A percentile compares a stretch with the other conserved stretches of the same genome.
Evolutionary conservation across 2,888 invertebrate genomes (phyloP).

Genomic region (Pseudolycoriella hygida): DNA sequence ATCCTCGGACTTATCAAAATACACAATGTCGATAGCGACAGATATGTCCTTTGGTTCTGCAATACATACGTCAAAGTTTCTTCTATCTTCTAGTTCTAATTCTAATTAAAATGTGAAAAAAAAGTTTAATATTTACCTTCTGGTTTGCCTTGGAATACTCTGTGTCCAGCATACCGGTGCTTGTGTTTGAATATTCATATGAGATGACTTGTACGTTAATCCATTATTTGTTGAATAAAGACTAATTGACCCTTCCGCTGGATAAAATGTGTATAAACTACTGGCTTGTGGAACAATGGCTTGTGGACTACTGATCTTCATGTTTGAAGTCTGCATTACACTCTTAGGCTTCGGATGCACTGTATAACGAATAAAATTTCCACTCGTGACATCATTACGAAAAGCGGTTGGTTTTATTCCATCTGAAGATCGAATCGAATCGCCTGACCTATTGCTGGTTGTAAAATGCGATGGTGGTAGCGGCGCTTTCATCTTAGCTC

Average conservation of each 20-base stretch:
- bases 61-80: no score
- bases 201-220: slow-evolving; percentile 24
- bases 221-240: slow-evolving; percentile 29
- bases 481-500: slow-evolving; percentile 21
- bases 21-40: no score
- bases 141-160: slow-evolving; percentile 29
- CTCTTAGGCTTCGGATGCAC: slow-evolving; percentile 5
- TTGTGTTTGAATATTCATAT: slow-evolving; percentile 21
- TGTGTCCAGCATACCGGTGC: slow-evolving; percentile 30
- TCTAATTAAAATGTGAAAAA: no score
- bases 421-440: slow-evolving; percentile 20
- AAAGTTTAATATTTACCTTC: slow-evolving; percentile 20
- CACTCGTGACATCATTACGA: slow-evolving; percentile 7
- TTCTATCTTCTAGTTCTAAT: no score
- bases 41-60: no score
- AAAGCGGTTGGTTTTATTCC: background rate
- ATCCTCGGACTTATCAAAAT: no score
- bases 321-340: background rate
- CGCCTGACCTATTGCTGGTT: slow-evolving; percentile 21
- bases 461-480: slow-evolving; percentile 16
- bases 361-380: slow-evolving; percentile 10
- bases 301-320: background rate
- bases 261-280: slow-evolving; percentile 28
- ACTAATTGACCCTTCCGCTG: slow-evolving; percentile 28
- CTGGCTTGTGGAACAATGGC: slow-evolving; percentile 11